Evolutionary conservation across 2,113 vertebrate genomes (phyloP), one percentile per base, ranked within the genome.

Genomic region (Urocynchramus pylzowi): DNA sequence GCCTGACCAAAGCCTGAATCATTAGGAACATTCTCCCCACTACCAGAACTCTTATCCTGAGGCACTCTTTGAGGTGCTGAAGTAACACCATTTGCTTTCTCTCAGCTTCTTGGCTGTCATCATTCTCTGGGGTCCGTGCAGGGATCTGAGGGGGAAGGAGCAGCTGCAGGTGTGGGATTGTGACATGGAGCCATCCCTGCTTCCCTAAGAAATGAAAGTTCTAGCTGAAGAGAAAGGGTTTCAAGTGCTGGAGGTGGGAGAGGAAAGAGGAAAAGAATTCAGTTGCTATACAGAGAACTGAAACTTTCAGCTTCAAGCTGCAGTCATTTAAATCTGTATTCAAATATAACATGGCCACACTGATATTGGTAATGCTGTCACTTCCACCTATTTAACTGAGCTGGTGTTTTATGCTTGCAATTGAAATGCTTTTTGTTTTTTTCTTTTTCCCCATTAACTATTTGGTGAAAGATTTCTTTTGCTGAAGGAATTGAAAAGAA

Each of bases 71-170:
- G 37, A 65, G 50, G 18, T 30, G 4, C 24, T 52, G 12, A 39
- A 49, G 37, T 52, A n/a, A 18, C 45, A 82, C 10, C 21, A 4
- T 28, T 53, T 49, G 31, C 31, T 57, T 61, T 35, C 19, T 15
- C 0, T 17, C 50, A 31, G 11, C 17, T 50, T 56, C 35, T 30
- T 30, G 7, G 5, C 20, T 42, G 31, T 7, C 22, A 6, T 4
- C 5, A 2, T 33, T 44, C 9, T 37, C 21, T 41, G 63, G 28
- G 21, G 27, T 30, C 16, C 0, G 0, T 11, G 24, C n/a, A n/a
- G 30, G 65, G 31, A 8, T 42, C 42, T 63, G 42, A 70, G 61
- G 39, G 39, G 49, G 9, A 18, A 69, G 52, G 37, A 75, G 42
- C 31, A 42, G 61, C 16, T 9, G 3, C 16, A 11, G 45, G 27